Conservation (phyloP, 2,888 invertebrate genomes). For the Melangyna quadrimaculata region DNA sequence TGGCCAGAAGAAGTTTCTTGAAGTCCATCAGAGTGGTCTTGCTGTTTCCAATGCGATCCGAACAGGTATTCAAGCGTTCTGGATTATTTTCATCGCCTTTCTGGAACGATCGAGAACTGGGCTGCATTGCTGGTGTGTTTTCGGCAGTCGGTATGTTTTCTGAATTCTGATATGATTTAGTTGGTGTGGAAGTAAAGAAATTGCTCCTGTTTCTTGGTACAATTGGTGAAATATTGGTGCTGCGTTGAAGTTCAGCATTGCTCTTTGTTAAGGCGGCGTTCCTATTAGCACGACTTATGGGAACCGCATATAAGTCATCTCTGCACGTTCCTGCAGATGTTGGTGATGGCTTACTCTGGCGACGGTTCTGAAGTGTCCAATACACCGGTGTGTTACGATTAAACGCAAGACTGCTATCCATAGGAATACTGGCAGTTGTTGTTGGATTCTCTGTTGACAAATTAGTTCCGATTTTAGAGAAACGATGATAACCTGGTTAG, state of each 20-base stretch:
- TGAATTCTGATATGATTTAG: conserved; percentile 75
- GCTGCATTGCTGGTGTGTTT: conserved; percentile 77
- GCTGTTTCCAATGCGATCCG: conserved; percentile 85
- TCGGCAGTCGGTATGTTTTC: conserved; percentile 40
- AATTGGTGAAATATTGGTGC: conserved; percentile 85
- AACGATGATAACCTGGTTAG: conserved; percentile 86
- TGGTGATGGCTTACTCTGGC: conserved; percentile 75
- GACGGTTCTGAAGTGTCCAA: conserved; percentile 83
- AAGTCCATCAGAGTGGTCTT: conserved; percentile 92
- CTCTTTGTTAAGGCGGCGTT: conserved; percentile 51
- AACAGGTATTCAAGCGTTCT: conserved; percentile 82
- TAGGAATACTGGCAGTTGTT: conserved; percentile 54
- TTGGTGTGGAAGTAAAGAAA: conserved; percentile 87
- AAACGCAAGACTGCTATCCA: conserved; percentile 75
- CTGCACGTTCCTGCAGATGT: conserved; percentile 75
- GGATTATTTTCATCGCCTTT: conserved; percentile 77
- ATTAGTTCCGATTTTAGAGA: conserved; percentile 79
- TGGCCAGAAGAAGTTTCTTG: conserved; percentile 89
- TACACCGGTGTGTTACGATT: conserved; percentile 82
- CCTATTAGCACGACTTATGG: conserved; percentile 78
- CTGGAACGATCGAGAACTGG: conserved; percentile 74
- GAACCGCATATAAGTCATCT: conserved; percentile 80
- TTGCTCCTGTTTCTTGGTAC: conserved; percentile 84
- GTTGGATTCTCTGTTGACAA: conserved; percentile 39
- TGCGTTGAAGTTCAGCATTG: conserved; percentile 56